Evolutionary conservation across 2,888 invertebrate genomes (phyloP).

Genomic region (Eupelmus urozonus): DNA sequence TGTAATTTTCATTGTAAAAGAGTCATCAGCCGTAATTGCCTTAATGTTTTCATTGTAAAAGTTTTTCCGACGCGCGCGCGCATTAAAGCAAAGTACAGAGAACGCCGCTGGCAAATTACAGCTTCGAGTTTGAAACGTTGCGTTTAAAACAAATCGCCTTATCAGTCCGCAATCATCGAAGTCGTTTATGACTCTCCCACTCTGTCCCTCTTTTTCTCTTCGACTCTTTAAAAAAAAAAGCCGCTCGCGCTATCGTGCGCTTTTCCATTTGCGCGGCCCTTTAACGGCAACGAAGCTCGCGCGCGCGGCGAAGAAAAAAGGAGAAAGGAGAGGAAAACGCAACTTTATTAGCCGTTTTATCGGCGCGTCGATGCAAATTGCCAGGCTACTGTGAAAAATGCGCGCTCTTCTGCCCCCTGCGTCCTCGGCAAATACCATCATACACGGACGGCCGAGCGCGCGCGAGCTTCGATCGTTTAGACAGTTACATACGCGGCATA

Average conservation of each 20-base stretch:
- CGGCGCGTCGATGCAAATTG: slow-evolving; percentile 48
- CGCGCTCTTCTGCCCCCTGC: slow-evolving; percentile 14
- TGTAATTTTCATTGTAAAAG: no score
- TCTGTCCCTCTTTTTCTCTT: no score
- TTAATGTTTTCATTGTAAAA: no score
- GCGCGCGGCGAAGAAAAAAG: background rate
- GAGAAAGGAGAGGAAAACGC: slow-evolving; percentile 31
- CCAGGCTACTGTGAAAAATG: slow-evolving; percentile 37
- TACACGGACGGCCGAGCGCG: slow-evolving; percentile 6
- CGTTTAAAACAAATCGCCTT: slow-evolving; percentile 3
- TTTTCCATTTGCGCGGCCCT: slow-evolving; percentile 24
- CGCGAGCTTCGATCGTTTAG: slow-evolving; percentile 37
- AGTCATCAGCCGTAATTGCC: no score
- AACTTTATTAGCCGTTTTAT: slow-evolving; percentile 52
- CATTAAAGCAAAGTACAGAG: background rate
- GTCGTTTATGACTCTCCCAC: background rate
- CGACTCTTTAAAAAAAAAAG: slow-evolving; percentile 12
- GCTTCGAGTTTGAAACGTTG: slow-evolving; percentile 12
- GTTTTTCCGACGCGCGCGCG: no score
- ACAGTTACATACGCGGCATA: slow-evolving; percentile 46
- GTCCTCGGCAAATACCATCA: slow-evolving; percentile 31
- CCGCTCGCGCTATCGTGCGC: background rate
- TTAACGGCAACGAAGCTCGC: no score
- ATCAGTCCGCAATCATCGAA: slow-evolving; percentile 1
- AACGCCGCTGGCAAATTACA: background rate